A percentile compares a stretch with the other conserved stretches of the same genome.
Conservation (phyloP, 2,113 vertebrate species). For the Pleuronectes platessa region DNA sequence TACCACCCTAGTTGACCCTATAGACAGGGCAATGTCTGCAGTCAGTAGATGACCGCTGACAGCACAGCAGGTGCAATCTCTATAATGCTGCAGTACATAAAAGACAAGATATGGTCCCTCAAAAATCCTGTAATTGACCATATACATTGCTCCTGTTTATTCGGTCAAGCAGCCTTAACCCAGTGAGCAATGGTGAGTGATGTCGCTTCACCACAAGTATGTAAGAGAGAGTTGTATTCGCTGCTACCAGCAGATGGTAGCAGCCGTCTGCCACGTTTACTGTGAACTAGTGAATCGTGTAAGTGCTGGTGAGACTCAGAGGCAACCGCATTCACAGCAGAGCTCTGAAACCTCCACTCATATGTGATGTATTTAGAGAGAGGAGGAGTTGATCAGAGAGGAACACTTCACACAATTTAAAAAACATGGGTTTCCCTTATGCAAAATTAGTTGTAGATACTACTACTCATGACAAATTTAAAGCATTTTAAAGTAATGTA, state of each 20-base stretch:
- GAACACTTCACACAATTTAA: background rate
- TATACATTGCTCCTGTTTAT: too few species aligned
- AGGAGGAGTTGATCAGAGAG: conserved; percentile 44
- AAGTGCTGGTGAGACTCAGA: background rate
- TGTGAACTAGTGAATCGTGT: background rate
- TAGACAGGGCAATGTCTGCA: too few species aligned
- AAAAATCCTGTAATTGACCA: background rate
- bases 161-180: too few species aligned
- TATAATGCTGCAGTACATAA: too few species aligned
- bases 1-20: too few species aligned
- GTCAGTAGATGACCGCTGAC: too few species aligned
- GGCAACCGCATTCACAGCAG: background rate
- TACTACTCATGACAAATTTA: conserved; percentile 10
- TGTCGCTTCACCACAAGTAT: too few species aligned
- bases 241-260: conserved; percentile 28
- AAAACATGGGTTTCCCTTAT: conserved; percentile 41
- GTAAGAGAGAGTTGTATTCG: background rate
- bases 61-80: too few species aligned
- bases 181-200: conserved; percentile 33
- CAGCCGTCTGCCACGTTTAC: background rate
- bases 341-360: conserved; percentile 2
- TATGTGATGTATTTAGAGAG: conserved; percentile 35
- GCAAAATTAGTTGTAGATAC: conserved; percentile 23
- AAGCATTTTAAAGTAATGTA: background rate
- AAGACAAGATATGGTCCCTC: too few species aligned